A percentile compares a stretch with the other conserved stretches of the same genome.
phyloP scores from a whole-genome alignment of 2,113 vertebrate genomes.

The Ovis canadensis region DNA sequence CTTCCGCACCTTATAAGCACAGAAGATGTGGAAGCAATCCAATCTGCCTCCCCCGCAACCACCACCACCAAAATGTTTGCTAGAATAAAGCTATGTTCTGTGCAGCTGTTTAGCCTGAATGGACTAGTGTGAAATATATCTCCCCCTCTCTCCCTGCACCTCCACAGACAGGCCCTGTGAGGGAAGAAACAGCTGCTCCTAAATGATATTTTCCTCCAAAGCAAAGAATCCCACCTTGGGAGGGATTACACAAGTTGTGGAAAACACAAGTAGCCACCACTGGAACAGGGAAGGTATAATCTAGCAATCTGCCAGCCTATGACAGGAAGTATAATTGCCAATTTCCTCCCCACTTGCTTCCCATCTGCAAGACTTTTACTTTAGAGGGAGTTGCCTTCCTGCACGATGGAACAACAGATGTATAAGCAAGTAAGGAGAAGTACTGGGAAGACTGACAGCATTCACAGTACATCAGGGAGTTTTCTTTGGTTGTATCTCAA shows the following conservation, averaged over 20 bases:
- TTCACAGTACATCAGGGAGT: not conserved
- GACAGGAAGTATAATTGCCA: not conserved
- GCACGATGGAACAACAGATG: not conserved
- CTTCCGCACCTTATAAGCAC: not conserved
- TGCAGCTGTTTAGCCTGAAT: not conserved
- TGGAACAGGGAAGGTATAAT: not conserved
- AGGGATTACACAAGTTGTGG: not conserved
- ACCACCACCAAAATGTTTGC: not conserved
- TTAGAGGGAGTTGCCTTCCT: not conserved
- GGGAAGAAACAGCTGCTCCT: not conserved
- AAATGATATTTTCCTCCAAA: not conserved
- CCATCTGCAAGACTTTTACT: not conserved
- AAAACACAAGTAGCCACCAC: not conserved
- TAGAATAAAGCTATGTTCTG: not conserved
- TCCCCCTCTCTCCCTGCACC: not conserved
- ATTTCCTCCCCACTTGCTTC: not conserved
- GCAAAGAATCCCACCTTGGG: not conserved
- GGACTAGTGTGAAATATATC: not conserved
- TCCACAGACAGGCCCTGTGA: not conserved
- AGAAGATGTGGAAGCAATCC: not conserved
- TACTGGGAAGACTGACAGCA: not conserved
- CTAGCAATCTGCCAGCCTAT: not conserved
- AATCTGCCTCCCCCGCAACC: fast-evolving
- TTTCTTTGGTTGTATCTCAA: not conserved
- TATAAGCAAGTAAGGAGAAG: not conserved